These are phyloP conservation scores for Chaetodon trifascialis DNA, from an alignment of 2,113 vertebrate species.

Conservation along the genomic window DNA sequence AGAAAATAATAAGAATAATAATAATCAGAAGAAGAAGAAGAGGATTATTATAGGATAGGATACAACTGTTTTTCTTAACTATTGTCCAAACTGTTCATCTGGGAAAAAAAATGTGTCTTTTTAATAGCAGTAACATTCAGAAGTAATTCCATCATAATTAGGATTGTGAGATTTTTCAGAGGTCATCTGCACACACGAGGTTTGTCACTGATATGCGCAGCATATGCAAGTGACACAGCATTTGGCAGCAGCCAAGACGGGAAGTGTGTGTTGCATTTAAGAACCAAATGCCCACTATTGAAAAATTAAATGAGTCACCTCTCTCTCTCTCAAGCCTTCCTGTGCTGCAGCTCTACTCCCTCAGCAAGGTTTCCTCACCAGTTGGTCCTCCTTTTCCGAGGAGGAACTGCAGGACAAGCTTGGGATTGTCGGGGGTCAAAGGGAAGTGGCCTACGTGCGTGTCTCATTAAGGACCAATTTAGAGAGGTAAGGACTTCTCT, in stretches of 20 bases:
- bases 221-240: conserved; percentile 77
- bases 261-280: conserved; percentile 86
- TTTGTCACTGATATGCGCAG: neutral
- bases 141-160: conserved; percentile 2
- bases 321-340: conserved; percentile 68
- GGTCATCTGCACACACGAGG: conserved; percentile 72
- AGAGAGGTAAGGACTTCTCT: conserved; percentile 61
- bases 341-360: conserved; percentile 74
- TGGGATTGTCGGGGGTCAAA: conserved; percentile 74
- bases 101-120: neutral
- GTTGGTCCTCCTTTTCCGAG: conserved; percentile 85
- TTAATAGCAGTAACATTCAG: neutral
- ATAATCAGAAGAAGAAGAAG: neutral
- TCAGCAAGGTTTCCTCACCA: conserved; percentile 86
- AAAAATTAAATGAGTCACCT: conserved; percentile 77
- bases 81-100: neutral
- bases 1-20: no score
- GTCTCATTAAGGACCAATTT: conserved; percentile 71
- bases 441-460: conserved; percentile 80
- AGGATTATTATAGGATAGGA: no score
- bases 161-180: conserved; percentile 22
- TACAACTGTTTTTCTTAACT: neutral
- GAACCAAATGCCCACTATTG: conserved; percentile 77
- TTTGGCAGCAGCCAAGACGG: conserved; percentile 63
- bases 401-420: conserved; percentile 81